Percentiles rank a stretch among this genome's conserved stretches.
Conservation (phyloP, 2,888 invertebrate species). For the Ecdyonurus torrentis region DNA sequence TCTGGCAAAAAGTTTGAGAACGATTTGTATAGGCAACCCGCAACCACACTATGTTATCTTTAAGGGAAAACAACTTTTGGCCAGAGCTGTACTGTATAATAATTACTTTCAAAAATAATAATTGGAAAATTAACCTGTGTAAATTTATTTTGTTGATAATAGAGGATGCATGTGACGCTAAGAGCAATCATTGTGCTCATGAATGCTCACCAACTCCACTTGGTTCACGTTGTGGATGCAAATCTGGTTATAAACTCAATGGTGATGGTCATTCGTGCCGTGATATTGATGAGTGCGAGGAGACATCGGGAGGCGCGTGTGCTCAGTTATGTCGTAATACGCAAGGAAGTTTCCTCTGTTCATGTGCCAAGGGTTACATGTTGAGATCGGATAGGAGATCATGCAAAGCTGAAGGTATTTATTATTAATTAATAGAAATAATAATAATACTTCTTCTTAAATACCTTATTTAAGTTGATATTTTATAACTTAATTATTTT, state of each 20-base stretch:
- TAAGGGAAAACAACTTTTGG: too few species aligned
- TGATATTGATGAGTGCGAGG: constrained; percentile 56
- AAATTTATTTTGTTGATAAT: constrained; percentile 7
- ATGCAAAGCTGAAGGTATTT: constrained; percentile 27
- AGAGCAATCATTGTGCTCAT: constrained; percentile 33
- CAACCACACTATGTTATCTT: not conserved
- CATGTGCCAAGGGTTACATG: constrained; percentile 40
- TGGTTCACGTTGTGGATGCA: constrained; percentile 49
- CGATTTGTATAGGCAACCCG: too few species aligned
- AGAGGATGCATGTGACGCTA: constrained; percentile 28
- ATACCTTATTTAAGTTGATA: too few species aligned
- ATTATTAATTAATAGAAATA: too few species aligned
- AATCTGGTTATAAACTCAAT: constrained; percentile 35
- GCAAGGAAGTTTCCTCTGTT: constrained; percentile 37
- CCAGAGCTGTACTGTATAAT: too few species aligned
- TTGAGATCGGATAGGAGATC: constrained; percentile 22
- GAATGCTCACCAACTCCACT: constrained; percentile 43
- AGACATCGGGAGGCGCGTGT: constrained; percentile 31
- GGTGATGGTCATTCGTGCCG: constrained; percentile 37
- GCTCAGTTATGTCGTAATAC: constrained; percentile 45
- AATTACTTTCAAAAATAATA: too few species aligned
- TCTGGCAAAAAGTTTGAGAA: too few species aligned
- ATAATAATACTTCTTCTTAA: too few species aligned
- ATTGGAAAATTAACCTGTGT: too few species aligned
- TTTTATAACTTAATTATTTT: too few species aligned